Evolutionary conservation across 1,140 invertebrate genomes (phyloP), one percentile per base, ranked within the genome.

Genomic region (Stegodyphus mimosarum): DNA sequence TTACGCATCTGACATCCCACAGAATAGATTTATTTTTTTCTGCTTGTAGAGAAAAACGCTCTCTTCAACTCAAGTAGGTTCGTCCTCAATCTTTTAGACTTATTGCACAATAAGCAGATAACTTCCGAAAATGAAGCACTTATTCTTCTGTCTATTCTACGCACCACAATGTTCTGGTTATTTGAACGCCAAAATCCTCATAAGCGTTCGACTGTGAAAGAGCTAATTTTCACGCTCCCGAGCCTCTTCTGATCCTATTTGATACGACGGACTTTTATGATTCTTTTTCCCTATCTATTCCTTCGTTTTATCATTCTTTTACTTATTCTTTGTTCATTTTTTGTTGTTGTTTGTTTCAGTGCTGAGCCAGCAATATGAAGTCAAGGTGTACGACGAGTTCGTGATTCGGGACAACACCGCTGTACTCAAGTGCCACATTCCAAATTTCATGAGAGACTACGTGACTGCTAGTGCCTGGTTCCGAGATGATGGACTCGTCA

Each of bases 381-480:
- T 91, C 6, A 88, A 89, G n/a, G 88, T 91, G 1, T 91, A 91
- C 80, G 91, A 92, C 71, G 90, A 90, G 5, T 91, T 90, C 88
- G 91, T 91, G 7, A 91, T 91, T 69, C 88, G 90, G 60, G 91
- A 91, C 17, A 91, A 91, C 87, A 92, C 92, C 0, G 91, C 91
- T 4, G 90, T 91, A 7, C 89, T 91, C 53, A 89, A 88, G 55
- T 88, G 88, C 76, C 81, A 94, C 87, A 93, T 96, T 88, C 95
- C 95, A 75, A 93, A 93, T 88, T 95, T 94, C 90, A 94, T 96
- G 87, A 94, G 93, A 90, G 94, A 96, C 89, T 93, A 95, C 90
- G 95, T 96, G 76, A 92, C 94, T 89, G 95, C 96, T 50, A 94
- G 95, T 66, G 94, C 94, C 49, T 97, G 96, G 96, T 85, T 88